Evolutionary conservation across 2,797 vertebrate species (phyloP).

Genomic region (Acestrorhynchus altus): DNA sequence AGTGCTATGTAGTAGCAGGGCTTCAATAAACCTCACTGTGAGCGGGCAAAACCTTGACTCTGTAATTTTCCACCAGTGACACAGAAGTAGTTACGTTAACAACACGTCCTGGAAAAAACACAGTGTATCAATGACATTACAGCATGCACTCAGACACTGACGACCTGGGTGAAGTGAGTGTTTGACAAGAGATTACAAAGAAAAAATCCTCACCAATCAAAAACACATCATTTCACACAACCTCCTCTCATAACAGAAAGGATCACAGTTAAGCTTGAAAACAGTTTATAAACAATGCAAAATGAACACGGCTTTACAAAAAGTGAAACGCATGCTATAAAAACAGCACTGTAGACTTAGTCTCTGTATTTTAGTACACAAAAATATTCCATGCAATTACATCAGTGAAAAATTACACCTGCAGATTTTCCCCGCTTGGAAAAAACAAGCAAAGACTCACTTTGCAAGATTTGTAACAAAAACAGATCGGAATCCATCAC

Average conservation of each 20-base stretch:
- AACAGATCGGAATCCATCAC: background rate
- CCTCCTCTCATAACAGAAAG: background rate
- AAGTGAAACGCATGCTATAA: slow-evolving; percentile 52
- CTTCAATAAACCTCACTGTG: background rate
- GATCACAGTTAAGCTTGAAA: background rate
- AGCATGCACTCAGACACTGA: slow-evolving; percentile 40
- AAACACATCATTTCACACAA: slow-evolving; percentile 29
- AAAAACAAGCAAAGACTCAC: background rate
- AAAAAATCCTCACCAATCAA: background rate
- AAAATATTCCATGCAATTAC: slow-evolving; percentile 42
- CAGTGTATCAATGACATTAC: slow-evolving; percentile 16
- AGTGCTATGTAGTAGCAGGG: too few relatives aligned
- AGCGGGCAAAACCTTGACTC: slow-evolving; percentile 26
- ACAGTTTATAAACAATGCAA: background rate
- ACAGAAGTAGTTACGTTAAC: slow-evolving; percentile 53
- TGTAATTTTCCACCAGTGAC: slow-evolving; percentile 23
- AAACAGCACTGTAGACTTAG: slow-evolving; percentile 22
- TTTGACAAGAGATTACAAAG: background rate
- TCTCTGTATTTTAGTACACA: slow-evolving; percentile 30
- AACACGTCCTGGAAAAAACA: slow-evolving; percentile 19
- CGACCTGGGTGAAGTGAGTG: slow-evolving; percentile 17
- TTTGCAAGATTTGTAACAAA: background rate
- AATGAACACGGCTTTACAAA: slow-evolving; percentile 25
- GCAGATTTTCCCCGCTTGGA: slow-evolving; percentile 20
- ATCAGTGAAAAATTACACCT: slow-evolving; percentile 27